Conservation (phyloP, 2,113 vertebrate genomes). For the Tragelaphus scriptus region DNA sequence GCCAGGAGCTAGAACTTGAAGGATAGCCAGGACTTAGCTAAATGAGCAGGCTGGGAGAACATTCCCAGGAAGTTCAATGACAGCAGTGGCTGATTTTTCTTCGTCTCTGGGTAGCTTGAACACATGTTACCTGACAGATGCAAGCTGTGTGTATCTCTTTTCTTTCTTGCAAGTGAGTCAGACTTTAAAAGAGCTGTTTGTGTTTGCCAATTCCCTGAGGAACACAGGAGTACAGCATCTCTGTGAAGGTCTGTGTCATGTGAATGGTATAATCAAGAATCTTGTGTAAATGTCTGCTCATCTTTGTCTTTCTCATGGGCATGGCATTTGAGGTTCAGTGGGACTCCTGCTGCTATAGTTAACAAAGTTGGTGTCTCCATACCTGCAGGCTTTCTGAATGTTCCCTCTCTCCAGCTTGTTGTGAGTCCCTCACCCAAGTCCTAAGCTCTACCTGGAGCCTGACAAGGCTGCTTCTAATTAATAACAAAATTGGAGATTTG, state of each 20-base stretch:
- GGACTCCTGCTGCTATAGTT: neutral
- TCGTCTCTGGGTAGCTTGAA: conserved; percentile 33
- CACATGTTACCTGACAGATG: conserved; percentile 39
- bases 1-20: neutral
- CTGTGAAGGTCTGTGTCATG: conserved; percentile 18
- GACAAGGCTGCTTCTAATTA: conserved; percentile 75
- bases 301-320: neutral
- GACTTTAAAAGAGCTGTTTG: conserved; percentile 45
- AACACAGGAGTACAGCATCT: conserved; percentile 24
- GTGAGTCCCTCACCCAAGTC: conserved; percentile 72
- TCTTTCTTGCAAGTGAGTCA: conserved; percentile 51
- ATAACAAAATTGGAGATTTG: conserved; percentile 70
- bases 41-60: neutral
- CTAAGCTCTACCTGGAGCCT: conserved; percentile 69
- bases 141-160: conserved; percentile 53
- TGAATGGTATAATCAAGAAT: neutral
- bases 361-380: neutral
- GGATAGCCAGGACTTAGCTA: neutral
- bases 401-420: conserved; percentile 71
- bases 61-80: neutral
- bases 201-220: conserved; percentile 44
- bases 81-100: neutral
- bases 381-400: conserved; percentile 52
- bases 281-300: conserved; percentile 30
- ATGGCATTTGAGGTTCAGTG: neutral